Evolutionary conservation across 1,140 invertebrate species (phyloP), one percentile per base, ranked within the genome.

Genomic region (Dreissena polymorpha): DNA sequence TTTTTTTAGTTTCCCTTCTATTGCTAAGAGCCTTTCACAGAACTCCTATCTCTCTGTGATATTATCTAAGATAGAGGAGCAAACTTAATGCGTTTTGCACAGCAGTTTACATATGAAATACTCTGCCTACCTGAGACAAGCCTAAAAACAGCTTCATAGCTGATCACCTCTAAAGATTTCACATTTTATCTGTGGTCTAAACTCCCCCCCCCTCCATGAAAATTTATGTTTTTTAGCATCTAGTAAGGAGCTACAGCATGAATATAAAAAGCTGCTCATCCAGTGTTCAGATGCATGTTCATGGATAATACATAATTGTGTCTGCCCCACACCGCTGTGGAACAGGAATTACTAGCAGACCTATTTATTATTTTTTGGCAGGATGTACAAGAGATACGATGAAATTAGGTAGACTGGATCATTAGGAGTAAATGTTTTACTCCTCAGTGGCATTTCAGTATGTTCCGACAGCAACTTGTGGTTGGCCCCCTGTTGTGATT

Each of bases 61-160:
- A 73, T 73, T 39, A 39, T 75, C 25, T 7, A 29, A 63, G 73
- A 75, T 75, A 75, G 21, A 25, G 18, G 55, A 68, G 68, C 68
- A 64, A 68, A 23, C 55, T 65, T 78, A 78, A 78, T 78, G 76
- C 55, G 55, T 78, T 78, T 70, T 78, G 68, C 76, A 67, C 76
- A 78, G 74, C 49, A 25, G 76, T 65, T 0, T 39, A 53, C 76
- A 64, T 53, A 60, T 70, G 57, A 60, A 60, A 70, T n/a, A n/a
- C 68, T 70, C 76, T 69, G 23, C n/a, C 65, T 67, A 78, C 76
- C 76, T 78, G 65, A 64, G 69, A 55, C 57, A 5, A 60, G 16
- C 57, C 21, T 60, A n/a, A 60, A 60, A 60, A 60, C 57, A 60
- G 16, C 57, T 39, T n/a, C 57, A 60, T 2, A 60, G 21, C 57